Conservation (phyloP, 2,888 invertebrate genomes). For the Eupithecia abbreviata region DNA sequence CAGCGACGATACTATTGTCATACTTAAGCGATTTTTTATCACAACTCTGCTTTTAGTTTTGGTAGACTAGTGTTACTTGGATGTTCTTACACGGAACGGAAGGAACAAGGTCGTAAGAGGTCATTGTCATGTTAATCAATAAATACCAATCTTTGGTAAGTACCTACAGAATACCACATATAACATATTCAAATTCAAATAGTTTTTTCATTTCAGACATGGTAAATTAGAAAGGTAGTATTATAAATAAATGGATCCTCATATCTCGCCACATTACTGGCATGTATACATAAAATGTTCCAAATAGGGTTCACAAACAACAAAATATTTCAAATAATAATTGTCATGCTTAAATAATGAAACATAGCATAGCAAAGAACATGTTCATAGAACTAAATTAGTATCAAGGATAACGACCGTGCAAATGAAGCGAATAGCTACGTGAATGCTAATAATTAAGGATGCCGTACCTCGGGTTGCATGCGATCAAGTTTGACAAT, state of each 20-base stretch:
- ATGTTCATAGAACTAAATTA: conserved; percentile 11
- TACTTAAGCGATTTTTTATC: no score
- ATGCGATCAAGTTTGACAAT: conserved; percentile 32
- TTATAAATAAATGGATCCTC: no score
- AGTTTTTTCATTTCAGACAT: no score
- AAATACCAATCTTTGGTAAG: no score
- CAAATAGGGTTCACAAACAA: no score
- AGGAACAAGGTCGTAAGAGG: background rate
- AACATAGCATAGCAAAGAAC: background rate
- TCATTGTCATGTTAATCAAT: background rate
- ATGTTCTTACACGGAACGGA: background rate
- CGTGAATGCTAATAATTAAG: background rate
- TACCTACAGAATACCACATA: background rate
- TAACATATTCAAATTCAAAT: background rate
- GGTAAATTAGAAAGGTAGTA: no score
- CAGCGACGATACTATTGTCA: no score
- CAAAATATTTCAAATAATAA: no score
- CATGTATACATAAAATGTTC: no score
- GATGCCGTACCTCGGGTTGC: background rate
- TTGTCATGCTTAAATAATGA: no score
- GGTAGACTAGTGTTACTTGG: background rate
- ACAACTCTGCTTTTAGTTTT: no score
- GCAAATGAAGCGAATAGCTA: conserved; percentile 1
- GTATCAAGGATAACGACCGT: conserved; percentile 38
- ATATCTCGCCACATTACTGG: no score